Base-by-base conservation (phyloP, 2,888 invertebrate genomes). In the Mesorhabditis belari region DNA sequence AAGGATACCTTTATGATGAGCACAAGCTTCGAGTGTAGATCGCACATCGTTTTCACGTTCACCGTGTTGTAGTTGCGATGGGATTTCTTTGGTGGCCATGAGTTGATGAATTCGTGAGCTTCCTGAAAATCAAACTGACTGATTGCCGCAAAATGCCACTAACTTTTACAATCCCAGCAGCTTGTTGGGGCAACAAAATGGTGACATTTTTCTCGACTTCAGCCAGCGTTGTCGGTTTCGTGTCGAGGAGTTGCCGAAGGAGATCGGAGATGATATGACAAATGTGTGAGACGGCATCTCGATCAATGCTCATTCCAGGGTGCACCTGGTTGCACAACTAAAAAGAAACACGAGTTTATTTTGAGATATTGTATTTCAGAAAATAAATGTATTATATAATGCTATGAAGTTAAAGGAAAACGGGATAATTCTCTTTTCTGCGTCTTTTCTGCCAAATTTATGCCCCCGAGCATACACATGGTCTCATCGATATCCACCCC, bases 261-360 rank as follows among this genome's bases (percentile, higher is more conserved):
- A 77, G 60, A 23, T 65, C 61, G 19, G 64, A 65, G 24, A 77
- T 58, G 21, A 76, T 66, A 25, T 65, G 58, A 26, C 72, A 58
- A 23, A 77, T 76, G 55, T 71, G 70, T 52, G 65, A 61, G 25
- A 75, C 72, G 5, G 77, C 77, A 57, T 76, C 77, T 23, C 50
- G 54, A 25, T 77, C 77, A 29, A 77, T 72, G 17, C 73, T 66
- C 61, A 77, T 71, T 17, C 76, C 76, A 6, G 77, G 77, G 60
- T 77, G 76, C 0, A 65, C 67, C 9, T 66, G 55, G 52, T 73
- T 74, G 59, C 70, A 69, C 12, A 70, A 64, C 74, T 76, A 60
- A 26, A 64, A 60, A 53, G 19, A n/a, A 25, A 2, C 5, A 35
- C 23, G 23, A 19, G 12, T 19, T 9, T 17, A 9, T 56, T 56